A percentile compares a stretch with the other conserved stretches of the same genome.
These are phyloP conservation scores for Thymallus thymallus DNA, from an alignment of 2,113 vertebrate genomes.

Conservation along the genomic window DNA sequence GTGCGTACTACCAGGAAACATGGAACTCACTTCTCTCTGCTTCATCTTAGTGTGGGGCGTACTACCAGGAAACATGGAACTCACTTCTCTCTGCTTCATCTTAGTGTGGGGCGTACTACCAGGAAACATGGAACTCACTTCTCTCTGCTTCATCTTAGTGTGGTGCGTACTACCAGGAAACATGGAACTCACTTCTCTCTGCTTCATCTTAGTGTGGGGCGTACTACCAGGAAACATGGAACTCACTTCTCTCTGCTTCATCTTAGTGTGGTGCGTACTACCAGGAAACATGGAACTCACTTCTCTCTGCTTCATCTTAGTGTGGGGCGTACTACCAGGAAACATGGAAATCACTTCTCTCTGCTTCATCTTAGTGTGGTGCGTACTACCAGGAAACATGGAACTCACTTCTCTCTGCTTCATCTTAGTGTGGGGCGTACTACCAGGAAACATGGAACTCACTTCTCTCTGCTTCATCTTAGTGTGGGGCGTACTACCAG, in stretches of 20 bases:
- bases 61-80: neutral
- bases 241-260: neutral
- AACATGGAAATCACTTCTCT: neutral
- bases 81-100: neutral
- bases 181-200: neutral
- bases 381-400: neutral
- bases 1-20: neutral
- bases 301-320: no score
- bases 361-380: no score
- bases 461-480: no score
- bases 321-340: neutral
- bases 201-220: neutral
- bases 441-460: neutral
- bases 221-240: neutral
- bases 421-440: neutral
- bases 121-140: neutral
- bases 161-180: neutral
- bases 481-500: neutral
- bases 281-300: neutral
- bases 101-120: neutral
- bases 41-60: neutral
- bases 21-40: neutral
- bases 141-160: no score
- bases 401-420: neutral
- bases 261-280: neutral